Conservation (phyloP, 2,888 invertebrate species). For the Platycheirus albimanus region DNA sequence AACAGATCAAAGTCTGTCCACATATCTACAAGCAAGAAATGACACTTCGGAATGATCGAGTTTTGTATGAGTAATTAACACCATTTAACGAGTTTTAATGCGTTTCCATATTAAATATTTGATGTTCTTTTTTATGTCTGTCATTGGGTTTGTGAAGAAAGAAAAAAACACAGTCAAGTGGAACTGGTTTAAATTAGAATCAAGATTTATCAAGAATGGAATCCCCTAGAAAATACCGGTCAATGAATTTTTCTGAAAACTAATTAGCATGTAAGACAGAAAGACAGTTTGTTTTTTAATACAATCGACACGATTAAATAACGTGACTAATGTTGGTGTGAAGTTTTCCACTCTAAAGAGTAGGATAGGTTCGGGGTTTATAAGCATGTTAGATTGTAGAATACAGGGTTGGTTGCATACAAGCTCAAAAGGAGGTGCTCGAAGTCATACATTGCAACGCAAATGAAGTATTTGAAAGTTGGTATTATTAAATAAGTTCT, state of each 20-base stretch:
- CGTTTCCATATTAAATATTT: background rate
- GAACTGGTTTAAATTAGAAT: constrained; percentile 56
- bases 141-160: too few species aligned
- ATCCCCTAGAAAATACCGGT: constrained; percentile 60
- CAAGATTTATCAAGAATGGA: constrained; percentile 30
- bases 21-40: background rate
- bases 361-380: too few species aligned
- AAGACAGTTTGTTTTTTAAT: constrained; percentile 10
- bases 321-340: constrained; percentile 47
- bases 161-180: constrained; percentile 34
- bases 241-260: constrained; percentile 13
- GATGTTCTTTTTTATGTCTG: background rate
- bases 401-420: too few species aligned
- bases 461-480: too few species aligned
- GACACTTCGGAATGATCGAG: background rate
- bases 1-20: background rate
- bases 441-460: too few species aligned
- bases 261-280: constrained; percentile 15
- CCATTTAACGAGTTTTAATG: constrained; percentile 8
- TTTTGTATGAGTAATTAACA: constrained; percentile 3
- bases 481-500: too few species aligned
- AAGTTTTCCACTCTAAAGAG: constrained; percentile 9
- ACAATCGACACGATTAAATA: constrained; percentile 20
- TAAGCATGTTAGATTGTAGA: too few species aligned
- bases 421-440: too few species aligned